Evolutionary conservation across 2,113 vertebrate species (phyloP).

Genomic region (Vulpes vulpes): DNA sequence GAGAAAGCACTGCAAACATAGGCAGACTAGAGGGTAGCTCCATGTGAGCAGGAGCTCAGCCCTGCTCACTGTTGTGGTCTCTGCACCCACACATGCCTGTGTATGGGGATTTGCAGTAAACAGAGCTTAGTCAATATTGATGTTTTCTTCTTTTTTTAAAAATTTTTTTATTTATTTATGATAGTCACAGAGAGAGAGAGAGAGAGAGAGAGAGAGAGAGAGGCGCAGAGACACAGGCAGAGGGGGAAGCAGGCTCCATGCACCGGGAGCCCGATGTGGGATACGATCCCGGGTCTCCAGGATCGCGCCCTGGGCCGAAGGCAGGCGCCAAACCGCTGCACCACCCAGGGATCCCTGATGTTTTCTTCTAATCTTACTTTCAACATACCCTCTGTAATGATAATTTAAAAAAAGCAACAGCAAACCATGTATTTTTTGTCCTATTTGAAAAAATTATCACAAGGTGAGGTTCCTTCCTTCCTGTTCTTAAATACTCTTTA

Average conservation of each 20-base stretch:
- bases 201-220: no score
- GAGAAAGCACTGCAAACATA: not conserved
- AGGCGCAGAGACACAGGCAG: no score
- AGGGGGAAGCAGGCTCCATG: no score
- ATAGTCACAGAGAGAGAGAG: no score
- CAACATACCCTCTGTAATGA: not conserved
- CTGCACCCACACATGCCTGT: not conserved
- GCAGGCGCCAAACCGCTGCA: no score
- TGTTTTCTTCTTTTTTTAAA: not conserved
- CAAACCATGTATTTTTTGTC: conserved; percentile 3
- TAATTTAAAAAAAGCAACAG: not conserved
- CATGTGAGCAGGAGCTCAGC: rapidly evolving
- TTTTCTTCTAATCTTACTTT: conserved; percentile 26
- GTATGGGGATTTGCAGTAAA: not conserved
- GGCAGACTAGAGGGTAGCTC: not conserved
- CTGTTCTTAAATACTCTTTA: conserved; percentile 40
- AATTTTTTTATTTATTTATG: no score
- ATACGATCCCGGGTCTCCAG: no score
- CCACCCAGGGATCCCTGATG: no score
- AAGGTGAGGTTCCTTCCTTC: not conserved
- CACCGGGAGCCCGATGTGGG: no score
- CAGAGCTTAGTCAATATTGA: not conserved
- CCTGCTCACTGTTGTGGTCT: not conserved
- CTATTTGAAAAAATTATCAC: conserved; percentile 4
- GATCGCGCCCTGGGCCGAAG: no score